Evolutionary conservation across 2,113 vertebrate species (phyloP).

Genomic region (Acanthochromis polyacanthus): DNA sequence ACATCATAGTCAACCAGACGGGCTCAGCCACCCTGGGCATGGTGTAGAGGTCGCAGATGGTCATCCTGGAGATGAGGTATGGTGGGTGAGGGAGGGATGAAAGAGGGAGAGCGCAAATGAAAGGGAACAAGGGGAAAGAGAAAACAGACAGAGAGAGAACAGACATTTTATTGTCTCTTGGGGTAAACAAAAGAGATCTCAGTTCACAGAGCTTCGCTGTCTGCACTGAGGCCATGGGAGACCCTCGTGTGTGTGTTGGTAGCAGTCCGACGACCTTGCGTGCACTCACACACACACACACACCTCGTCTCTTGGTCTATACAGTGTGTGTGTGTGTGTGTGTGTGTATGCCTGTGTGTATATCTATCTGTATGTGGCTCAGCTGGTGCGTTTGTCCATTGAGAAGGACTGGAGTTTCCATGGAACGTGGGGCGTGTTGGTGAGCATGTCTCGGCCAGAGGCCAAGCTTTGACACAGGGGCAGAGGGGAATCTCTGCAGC

Average conservation of each 20-base stretch:
- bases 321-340: slow-evolving; percentile 7
- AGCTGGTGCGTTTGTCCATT: slow-evolving; percentile 63
- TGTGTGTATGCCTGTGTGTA: slow-evolving; percentile 20
- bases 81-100: slow-evolving; percentile 20
- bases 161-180: slow-evolving; percentile 70
- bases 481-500: slow-evolving; percentile 68
- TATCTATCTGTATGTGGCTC: slow-evolving; percentile 57
- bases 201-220: slow-evolving; percentile 76
- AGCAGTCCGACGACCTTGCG: slow-evolving; percentile 31
- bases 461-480: slow-evolving; percentile 70
- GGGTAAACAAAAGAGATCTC: slow-evolving; percentile 76
- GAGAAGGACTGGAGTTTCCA: slow-evolving; percentile 74
- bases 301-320: slow-evolving; percentile 36
- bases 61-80: slow-evolving; percentile 87
- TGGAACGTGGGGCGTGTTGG: slow-evolving; percentile 56
- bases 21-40: slow-evolving; percentile 98
- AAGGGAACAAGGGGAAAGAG: slow-evolving; percentile 40
- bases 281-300: slow-evolving; percentile 16
- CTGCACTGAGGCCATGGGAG: slow-evolving; percentile 66
- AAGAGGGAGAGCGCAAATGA: slow-evolving; percentile 48
- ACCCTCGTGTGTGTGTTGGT: slow-evolving; percentile 45
- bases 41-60: slow-evolving; percentile 96
- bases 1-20: slow-evolving; percentile 99
- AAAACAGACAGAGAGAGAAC: slow-evolving; percentile 65
- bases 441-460: slow-evolving; percentile 65